Evolutionary conservation across 2,888 invertebrate genomes (phyloP).

Genomic region (Cordilura impudica): DNA sequence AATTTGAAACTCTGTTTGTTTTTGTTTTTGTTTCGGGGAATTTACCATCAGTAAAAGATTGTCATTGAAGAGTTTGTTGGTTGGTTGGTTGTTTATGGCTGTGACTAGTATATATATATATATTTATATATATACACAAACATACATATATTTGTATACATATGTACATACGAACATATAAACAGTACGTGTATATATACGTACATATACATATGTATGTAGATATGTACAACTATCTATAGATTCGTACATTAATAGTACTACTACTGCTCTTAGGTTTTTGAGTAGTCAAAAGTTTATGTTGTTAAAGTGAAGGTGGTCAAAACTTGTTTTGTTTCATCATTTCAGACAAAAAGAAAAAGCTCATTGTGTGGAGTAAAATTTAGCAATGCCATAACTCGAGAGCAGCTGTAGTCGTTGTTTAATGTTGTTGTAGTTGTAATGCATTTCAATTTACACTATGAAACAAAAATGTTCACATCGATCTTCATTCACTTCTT

Average conservation of each 20-base stretch:
- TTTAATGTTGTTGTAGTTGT: background rate
- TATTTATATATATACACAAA: background rate
- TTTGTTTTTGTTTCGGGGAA: constrained; percentile 10
- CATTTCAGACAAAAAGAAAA: constrained; percentile 47
- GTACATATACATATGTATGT: background rate
- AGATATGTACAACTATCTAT: too few relatives aligned
- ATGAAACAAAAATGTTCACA: background rate
- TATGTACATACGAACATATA: background rate
- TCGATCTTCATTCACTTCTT: background rate
- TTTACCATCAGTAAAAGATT: constrained; percentile 49
- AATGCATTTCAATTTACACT: constrained; percentile 11
- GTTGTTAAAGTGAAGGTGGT: constrained; percentile 59
- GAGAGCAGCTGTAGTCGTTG: background rate
- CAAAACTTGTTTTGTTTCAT: constrained; percentile 63
- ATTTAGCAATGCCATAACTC: constrained; percentile 44
- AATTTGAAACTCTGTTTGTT: background rate
- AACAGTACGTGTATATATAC: too few relatives aligned
- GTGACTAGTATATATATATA: background rate
- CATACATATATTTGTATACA: background rate
- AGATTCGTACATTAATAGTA: background rate
- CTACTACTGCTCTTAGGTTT: constrained; percentile 18
- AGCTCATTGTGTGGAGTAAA: constrained; percentile 51
- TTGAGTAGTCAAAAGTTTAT: constrained; percentile 40
- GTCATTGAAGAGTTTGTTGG: constrained; percentile 54
- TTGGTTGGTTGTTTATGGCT: background rate